A percentile compares a stretch with the other conserved stretches of the same genome.
Conservation (phyloP, 1,140 invertebrate species). For the Ooceraea biroi region DNA sequence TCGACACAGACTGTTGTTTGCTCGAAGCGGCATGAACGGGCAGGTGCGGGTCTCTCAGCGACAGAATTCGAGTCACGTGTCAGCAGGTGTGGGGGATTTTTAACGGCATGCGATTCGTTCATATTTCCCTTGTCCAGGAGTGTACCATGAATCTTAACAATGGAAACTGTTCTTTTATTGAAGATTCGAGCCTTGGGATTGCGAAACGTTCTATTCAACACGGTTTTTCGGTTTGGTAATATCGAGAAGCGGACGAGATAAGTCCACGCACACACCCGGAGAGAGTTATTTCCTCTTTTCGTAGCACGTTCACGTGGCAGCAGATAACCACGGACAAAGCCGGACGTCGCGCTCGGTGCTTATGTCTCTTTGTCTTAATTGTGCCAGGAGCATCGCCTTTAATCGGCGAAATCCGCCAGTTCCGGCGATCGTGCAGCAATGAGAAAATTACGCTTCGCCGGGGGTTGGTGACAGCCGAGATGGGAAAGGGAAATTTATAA, state of each 20-base stretch:
- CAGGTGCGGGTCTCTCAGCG: constrained; percentile 65
- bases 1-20: background rate
- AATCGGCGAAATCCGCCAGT: constrained; percentile 10
- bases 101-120: constrained; percentile 15
- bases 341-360: constrained; percentile 30
- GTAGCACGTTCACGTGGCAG: constrained; percentile 26
- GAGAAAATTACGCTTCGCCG: constrained; percentile 29
- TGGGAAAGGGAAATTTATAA: constrained; percentile 27
- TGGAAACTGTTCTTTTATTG: constrained; percentile 5
- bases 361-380: constrained; percentile 49
- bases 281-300: constrained; percentile 34
- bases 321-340: constrained; percentile 42
- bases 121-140: background rate
- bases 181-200: background rate
- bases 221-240: constrained; percentile 24
- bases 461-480: background rate
- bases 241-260: constrained; percentile 44
- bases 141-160: constrained; percentile 1
- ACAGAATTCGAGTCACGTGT: constrained; percentile 63
- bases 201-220: background rate
- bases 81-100: constrained; percentile 53
- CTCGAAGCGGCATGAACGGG: background rate
- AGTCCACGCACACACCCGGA: background rate
- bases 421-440: constrained; percentile 13
- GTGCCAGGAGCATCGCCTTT: constrained; percentile 26